These are phyloP conservation scores for Steatocranus sp. DNA, from an alignment of 2,797 vertebrate genomes.

Conservation along the genomic window DNA sequence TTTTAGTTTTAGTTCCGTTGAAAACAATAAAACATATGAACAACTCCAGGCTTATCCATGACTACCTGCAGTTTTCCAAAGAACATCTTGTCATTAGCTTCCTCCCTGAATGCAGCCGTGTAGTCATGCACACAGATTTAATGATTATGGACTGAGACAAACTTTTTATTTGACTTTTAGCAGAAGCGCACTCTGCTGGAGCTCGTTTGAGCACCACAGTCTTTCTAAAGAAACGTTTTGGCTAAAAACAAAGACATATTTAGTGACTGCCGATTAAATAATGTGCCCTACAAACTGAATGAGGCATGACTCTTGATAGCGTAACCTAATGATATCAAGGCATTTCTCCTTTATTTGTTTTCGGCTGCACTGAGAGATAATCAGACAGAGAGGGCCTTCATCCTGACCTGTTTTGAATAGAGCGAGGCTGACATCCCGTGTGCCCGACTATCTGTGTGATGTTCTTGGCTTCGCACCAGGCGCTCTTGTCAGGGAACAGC, in stretches of 20 bases:
- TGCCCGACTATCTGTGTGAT: slow-evolving; percentile 99
- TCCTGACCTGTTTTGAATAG: slow-evolving; percentile 97
- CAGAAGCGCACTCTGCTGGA: not conserved
- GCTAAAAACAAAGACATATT: not conserved
- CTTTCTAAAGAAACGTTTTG: not conserved
- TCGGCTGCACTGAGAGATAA: not conserved
- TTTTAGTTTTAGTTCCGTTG: not conserved
- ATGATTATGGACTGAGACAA: not conserved
- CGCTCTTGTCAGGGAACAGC: slow-evolving; percentile 97
- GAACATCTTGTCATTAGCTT: not conserved
- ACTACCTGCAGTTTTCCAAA: not conserved
- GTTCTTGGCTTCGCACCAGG: slow-evolving; percentile 99
- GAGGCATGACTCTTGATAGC: not conserved
- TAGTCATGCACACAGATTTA: not conserved
- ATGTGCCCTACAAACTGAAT: not conserved
- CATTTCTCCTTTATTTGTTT: not conserved
- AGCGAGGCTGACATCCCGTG: slow-evolving; percentile 93
- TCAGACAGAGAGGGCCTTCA: slow-evolving; percentile 39
- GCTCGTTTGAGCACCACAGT: not conserved
- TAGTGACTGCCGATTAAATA: not conserved
- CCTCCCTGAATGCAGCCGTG: not conserved
- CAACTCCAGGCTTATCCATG: not conserved
- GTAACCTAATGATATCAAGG: not conserved
- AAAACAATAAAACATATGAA: not conserved
- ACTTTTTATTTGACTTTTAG: not conserved